Conservation (phyloP, 2,888 invertebrate genomes). For the Abscondita cerata region DNA sequence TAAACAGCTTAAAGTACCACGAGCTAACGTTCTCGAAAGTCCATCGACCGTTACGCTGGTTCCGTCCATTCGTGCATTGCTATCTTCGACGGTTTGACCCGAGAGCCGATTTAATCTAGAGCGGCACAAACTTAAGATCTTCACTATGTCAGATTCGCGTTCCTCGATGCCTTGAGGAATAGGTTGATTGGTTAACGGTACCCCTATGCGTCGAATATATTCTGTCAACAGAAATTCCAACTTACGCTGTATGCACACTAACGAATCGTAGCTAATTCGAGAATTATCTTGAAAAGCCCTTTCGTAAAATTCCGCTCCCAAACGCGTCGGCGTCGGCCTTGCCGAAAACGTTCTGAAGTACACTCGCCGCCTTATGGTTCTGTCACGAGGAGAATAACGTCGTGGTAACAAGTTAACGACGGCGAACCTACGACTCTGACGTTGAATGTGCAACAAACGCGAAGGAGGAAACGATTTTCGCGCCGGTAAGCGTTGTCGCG, state of each 20-base stretch:
- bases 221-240: slow-evolving; percentile 43
- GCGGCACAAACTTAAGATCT: slow-evolving; percentile 52
- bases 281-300: slow-evolving; percentile 13
- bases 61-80: slow-evolving; percentile 16
- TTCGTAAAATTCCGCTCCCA: slow-evolving; percentile 8
- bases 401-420: slow-evolving; percentile 48
- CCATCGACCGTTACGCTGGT: slow-evolving; percentile 52
- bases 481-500: slow-evolving; percentile 25
- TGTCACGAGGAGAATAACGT: slow-evolving; percentile 42
- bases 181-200: slow-evolving; percentile 14
- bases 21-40: slow-evolving; percentile 49
- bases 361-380: slow-evolving; percentile 37
- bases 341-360: slow-evolving; percentile 38
- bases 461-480: slow-evolving; percentile 54
- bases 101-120: slow-evolving; percentile 50
- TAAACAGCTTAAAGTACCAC: slow-evolving; percentile 59
- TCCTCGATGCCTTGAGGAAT: slow-evolving; percentile 40
- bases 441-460: slow-evolving; percentile 46
- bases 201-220: slow-evolving; percentile 38
- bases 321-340: slow-evolving; percentile 14
- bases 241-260: slow-evolving; percentile 38
- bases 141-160: slow-evolving; percentile 51
- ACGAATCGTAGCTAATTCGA: slow-evolving; percentile 36
- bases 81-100: slow-evolving; percentile 33
- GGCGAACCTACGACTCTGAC: slow-evolving; percentile 47